Conservation (phyloP, 2,797 vertebrate genomes). For the Clamator glandarius region DNA sequence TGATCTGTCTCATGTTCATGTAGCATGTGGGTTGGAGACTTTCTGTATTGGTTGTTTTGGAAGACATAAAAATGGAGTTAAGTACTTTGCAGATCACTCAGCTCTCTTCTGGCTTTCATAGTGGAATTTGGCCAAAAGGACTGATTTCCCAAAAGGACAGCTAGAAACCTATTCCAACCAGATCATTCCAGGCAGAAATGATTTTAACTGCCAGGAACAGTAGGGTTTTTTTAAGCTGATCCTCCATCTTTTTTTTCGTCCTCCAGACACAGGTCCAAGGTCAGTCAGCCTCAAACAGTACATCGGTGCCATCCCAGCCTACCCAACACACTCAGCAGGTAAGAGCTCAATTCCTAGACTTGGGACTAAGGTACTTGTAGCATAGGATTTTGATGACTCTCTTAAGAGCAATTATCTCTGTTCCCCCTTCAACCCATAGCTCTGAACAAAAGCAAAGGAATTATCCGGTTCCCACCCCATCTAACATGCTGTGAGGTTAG, state of each 20-base stretch:
- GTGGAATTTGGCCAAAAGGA: neutral
- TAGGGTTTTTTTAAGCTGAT: constrained; percentile 29
- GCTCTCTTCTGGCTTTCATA: neutral
- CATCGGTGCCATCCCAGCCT: constrained; percentile 79
- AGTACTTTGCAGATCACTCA: neutral
- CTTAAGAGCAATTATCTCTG: neutral
- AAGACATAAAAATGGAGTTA: neutral
- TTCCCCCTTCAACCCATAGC: neutral
- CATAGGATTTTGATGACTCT: neutral
- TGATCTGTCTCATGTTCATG: neutral
- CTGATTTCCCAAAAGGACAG: neutral
- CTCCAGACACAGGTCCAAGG: constrained; percentile 81
- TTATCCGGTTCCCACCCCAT: neutral
- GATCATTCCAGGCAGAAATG: neutral
- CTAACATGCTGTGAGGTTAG: neutral
- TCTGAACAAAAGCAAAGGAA: neutral
- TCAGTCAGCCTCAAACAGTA: constrained; percentile 75
- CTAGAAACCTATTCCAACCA: neutral
- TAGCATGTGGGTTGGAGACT: neutral
- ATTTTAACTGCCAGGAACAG: constrained; percentile 36
- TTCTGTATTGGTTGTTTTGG: neutral
- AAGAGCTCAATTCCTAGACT: neutral
- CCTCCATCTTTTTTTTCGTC: neutral
- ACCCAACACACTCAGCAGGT: constrained; percentile 84
- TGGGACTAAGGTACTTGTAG: neutral